Base-by-base conservation (phyloP, 2,113 vertebrate genomes). In the Pelecanoides urinatrix region DNA sequence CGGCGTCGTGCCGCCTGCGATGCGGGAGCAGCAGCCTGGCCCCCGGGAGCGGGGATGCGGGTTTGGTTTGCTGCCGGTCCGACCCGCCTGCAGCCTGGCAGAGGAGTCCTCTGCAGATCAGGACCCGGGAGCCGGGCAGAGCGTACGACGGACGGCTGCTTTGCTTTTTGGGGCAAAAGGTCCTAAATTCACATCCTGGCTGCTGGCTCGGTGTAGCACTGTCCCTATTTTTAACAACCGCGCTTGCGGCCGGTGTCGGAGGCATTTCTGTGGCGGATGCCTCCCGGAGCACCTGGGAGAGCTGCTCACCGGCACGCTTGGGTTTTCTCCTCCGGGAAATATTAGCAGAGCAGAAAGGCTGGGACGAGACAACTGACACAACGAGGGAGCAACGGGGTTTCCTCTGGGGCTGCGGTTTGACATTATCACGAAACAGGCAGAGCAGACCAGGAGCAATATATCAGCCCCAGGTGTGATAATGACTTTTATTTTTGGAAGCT, bases 91-190 rank as follows among this genome's bases (percentile, higher is more conserved):
- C 83, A 45, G 75, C 70, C 21, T 8, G 17, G 50, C 58, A 25
- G 20, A 49, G 67, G 67, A 20, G 30, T 6, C 38, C 36, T 58
- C 42, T 26, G 86, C 11, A 3, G 4, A 18, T 3, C 63, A 27
- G 59, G 52, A 63, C 16, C 6, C 14, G 0, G 55, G 34, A 13
- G 8, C 72, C 0, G 7, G 38, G 74, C 77, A 58, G 11, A 49
- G 50, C 0, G 0, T 10, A 9, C 0, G 1, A n/a, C 30, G 12
- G 15, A n/a, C 30, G 12, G 15, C 22, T 44, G 59, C 65, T 88
- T 59, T 32, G 71, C 6, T 62, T 65, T 73, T 67, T 27, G 52
- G 3, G 36, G 18, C 25, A 30, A 65, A 63, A 75, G 0, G 4
- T 84, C 40, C 56, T 59, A 9, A 72, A 40, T 19, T 27, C 52